A percentile compares a stretch with the other conserved stretches of the same genome.
phyloP scores from a whole-genome alignment of 2,888 invertebrate genomes.

The Callinectes sapidus region DNA sequence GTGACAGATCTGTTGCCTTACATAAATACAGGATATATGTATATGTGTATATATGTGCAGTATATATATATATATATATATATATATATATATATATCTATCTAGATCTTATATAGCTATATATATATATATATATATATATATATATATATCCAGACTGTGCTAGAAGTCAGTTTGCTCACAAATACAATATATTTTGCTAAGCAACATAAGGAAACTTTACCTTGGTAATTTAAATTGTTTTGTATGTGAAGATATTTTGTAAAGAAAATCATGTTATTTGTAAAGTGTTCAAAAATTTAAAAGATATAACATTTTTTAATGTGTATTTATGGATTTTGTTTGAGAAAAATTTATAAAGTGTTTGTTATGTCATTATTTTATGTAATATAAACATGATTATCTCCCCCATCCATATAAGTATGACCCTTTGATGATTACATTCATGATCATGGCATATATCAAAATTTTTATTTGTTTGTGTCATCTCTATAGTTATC shows the following conservation, averaged over 20 bases:
- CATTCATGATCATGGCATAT: background rate
- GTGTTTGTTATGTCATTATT: background rate
- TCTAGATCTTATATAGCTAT: background rate
- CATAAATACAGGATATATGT: background rate
- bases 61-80: too few relatives aligned
- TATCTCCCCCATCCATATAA: background rate
- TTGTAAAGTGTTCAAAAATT: background rate
- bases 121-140: background rate
- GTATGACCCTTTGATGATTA: background rate
- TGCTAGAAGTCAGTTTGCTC: conserved; percentile 12
- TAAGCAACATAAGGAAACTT: background rate
- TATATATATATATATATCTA: too few relatives aligned
- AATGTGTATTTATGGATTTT: background rate
- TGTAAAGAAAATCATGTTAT: background rate
- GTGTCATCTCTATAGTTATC: background rate
- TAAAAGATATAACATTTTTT: background rate
- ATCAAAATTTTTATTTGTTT: background rate
- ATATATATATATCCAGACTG: background rate
- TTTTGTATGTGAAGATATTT: background rate
- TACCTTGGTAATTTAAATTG: background rate
- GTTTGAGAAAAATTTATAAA: background rate
- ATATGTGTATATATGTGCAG: too few relatives aligned
- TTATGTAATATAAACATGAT: background rate
- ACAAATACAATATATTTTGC: conserved; percentile 2
- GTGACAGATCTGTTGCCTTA: conserved; percentile 14